Conservation (phyloP, 2,797 vertebrate species). For the Lutjanus argentimaculatus region DNA sequence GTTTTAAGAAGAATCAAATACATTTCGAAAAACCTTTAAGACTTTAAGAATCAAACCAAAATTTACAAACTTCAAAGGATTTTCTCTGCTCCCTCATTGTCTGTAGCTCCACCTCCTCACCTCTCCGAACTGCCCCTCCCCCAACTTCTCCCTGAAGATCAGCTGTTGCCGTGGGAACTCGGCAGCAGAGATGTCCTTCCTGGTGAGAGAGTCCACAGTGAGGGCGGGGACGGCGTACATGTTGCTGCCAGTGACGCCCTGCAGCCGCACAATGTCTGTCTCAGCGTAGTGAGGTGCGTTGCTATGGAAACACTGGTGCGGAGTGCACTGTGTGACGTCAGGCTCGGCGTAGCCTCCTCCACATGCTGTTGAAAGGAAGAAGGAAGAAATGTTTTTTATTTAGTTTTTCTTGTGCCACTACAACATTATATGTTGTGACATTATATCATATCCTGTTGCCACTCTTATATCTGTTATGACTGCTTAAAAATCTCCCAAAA, state of each 20-base stretch:
- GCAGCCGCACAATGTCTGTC: constrained; percentile 91
- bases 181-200: constrained; percentile 92
- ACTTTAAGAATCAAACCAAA: no score
- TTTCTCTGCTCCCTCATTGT: background rate
- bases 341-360: constrained; percentile 93
- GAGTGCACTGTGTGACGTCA: constrained; percentile 92
- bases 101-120: constrained; percentile 80
- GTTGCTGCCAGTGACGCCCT: constrained; percentile 94
- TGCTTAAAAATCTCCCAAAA: no score
- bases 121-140: constrained; percentile 94
- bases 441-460: no score
- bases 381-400: background rate
- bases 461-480: no score
- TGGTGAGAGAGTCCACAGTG: constrained; percentile 92
- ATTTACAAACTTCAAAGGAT: background rate
- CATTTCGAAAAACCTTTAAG: background rate
- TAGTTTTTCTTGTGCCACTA: background rate
- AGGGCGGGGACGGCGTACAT: constrained; percentile 93
- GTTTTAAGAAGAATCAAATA: background rate
- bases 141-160: constrained; percentile 93
- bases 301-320: constrained; percentile 92
- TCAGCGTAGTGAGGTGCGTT: constrained; percentile 91
- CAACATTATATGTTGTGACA: no score
- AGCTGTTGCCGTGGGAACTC: constrained; percentile 92
- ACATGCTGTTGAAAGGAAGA: constrained; percentile 74